Evolutionary conservation across 1,140 invertebrate genomes (phyloP).

Genomic region (Anagrus nilaparvatae): DNA sequence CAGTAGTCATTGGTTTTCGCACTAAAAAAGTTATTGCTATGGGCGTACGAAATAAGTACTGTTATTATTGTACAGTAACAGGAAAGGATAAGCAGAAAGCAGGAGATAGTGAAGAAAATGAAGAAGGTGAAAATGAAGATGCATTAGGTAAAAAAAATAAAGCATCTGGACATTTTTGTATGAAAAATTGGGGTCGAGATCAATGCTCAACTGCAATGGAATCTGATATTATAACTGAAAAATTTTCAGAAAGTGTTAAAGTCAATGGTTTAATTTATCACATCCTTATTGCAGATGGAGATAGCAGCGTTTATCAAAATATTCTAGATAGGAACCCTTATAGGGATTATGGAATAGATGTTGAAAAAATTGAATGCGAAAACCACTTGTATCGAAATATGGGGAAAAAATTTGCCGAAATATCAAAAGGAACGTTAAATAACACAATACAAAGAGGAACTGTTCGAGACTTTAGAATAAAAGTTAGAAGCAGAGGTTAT

Average conservation of each 20-base stretch:
- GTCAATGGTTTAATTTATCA: slow-evolving; percentile 19
- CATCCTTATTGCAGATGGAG: slow-evolving; percentile 21
- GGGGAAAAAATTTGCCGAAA: background rate
- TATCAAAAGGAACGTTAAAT: background rate
- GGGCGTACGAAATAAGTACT: slow-evolving; percentile 12
- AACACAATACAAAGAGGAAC: too few species aligned
- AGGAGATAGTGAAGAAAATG: too few species aligned
- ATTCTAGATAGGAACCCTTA: slow-evolving; percentile 16
- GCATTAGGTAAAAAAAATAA: slow-evolving; percentile 2
- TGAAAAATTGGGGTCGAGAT: slow-evolving; percentile 21
- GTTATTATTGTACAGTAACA: slow-evolving; percentile 6
- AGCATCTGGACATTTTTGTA: slow-evolving; percentile 19
- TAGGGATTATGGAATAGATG: background rate
- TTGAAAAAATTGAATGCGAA: background rate
- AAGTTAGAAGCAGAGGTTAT: too few species aligned
- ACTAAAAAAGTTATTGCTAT: slow-evolving; percentile 11
- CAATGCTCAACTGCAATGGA: slow-evolving; percentile 23
- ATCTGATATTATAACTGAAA: slow-evolving; percentile 22
- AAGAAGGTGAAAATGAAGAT: too few species aligned
- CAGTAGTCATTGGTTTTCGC: background rate
- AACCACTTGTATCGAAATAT: background rate
- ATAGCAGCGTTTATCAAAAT: slow-evolving; percentile 13
- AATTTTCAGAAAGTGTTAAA: slow-evolving; percentile 21
- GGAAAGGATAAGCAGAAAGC: too few species aligned
- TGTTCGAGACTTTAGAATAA: too few species aligned